Evolutionary conservation across 2,797 vertebrate genomes (phyloP).

Genomic region (Fistularia tabacaria): DNA sequence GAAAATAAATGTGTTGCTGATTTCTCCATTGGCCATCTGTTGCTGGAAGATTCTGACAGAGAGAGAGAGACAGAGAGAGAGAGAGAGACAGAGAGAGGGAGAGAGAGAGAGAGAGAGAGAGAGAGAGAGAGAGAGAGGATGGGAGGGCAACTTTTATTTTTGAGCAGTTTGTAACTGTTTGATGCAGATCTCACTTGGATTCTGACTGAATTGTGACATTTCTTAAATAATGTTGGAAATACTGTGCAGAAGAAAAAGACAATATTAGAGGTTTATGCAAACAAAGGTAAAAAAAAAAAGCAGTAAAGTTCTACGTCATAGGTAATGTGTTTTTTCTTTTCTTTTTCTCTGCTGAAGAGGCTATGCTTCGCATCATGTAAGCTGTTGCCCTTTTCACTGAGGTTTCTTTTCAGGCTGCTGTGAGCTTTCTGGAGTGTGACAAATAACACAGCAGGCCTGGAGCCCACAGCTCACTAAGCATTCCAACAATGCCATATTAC

Average conservation of each 20-base stretch:
- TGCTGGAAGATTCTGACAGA: conserved; percentile 67
- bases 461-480: conserved; percentile 69
- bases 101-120: conserved; percentile 34
- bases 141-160: conserved; percentile 34
- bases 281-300: conserved; percentile 3
- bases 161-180: conserved; percentile 45
- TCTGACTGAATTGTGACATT: conserved; percentile 8
- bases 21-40: conserved; percentile 75
- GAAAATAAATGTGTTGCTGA: conserved; percentile 76
- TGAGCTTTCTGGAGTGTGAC: conserved; percentile 69
- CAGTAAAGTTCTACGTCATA: too few species aligned
- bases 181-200: too few species aligned
- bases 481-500: conserved; percentile 78
- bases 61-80: conserved; percentile 26
- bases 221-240: background rate
- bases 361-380: conserved; percentile 1
- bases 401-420: conserved; percentile 46
- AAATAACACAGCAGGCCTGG: conserved; percentile 67
- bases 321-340: too few species aligned
- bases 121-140: conserved; percentile 4
- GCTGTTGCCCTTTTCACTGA: conserved; percentile 22
- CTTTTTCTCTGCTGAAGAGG: conserved; percentile 8
- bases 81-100: conserved; percentile 28
- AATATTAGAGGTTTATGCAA: background rate
- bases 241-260: conserved; percentile 1